Percentiles rank a stretch among this genome's conserved stretches.
phyloP scores from a whole-genome alignment of 2,113 vertebrate genomes.

The Zingel zingel region DNA sequence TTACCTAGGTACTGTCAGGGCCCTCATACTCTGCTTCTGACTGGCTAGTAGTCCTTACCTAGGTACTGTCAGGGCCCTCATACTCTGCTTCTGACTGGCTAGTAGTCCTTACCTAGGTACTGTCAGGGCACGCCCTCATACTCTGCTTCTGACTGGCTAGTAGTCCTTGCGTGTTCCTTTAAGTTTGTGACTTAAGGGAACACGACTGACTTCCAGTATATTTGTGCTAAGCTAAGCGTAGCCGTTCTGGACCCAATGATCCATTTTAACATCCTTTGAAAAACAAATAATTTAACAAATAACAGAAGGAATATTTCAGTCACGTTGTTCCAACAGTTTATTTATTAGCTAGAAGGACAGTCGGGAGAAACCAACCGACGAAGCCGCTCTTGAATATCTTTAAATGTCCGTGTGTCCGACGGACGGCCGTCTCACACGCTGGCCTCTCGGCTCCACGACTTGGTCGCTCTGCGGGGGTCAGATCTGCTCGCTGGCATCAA shows the following conservation, averaged over 20 bases:
- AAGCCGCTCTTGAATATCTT: not conserved
- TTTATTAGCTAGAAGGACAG: slow-evolving; percentile 42
- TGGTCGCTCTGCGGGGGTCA: not conserved
- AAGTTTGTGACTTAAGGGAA: too few relatives aligned
- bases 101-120: too few relatives aligned
- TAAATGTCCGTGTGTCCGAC: not conserved
- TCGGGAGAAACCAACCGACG: slow-evolving; percentile 25
- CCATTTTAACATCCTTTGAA: not conserved
- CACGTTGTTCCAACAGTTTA: slow-evolving; percentile 33
- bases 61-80: too few relatives aligned
- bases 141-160: too few relatives aligned
- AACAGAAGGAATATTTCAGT: not conserved
- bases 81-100: too few relatives aligned
- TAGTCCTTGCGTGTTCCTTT: too few relatives aligned
- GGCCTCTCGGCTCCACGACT: not conserved
- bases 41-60: too few relatives aligned
- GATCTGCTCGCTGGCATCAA: not conserved
- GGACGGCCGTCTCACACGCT: not conserved
- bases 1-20: too few relatives aligned
- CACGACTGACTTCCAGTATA: not conserved
- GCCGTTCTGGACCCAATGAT: not conserved
- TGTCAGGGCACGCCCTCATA: too few relatives aligned
- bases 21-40: too few relatives aligned
- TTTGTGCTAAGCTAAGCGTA: slow-evolving; percentile 31
- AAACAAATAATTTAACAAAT: not conserved